phyloP scores from a whole-genome alignment of 2,888 invertebrate species.

The Xestobium rufovillosum region DNA sequence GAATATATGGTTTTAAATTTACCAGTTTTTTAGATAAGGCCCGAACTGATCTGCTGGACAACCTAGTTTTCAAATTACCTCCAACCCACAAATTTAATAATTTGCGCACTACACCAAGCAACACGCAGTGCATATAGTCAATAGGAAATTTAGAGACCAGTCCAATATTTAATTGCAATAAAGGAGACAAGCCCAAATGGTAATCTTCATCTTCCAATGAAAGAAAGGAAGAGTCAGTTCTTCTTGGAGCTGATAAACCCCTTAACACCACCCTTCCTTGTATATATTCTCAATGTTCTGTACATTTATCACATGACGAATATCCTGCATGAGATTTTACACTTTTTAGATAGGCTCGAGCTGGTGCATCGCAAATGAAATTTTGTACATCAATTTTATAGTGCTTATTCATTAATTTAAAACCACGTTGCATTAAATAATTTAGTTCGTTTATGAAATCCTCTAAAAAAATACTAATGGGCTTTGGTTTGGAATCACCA shows the following conservation, averaged over 20 bases:
- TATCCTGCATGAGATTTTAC: conserved; percentile 13
- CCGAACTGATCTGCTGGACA: conserved; percentile 7
- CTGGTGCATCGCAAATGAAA: conserved; percentile 14
- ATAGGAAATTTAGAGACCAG: conserved; percentile 9
- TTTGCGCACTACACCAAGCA: conserved; percentile 15
- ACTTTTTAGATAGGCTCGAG: conserved; percentile 13
- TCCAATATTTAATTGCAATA: conserved; percentile 5
- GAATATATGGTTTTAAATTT: conserved; percentile 8
- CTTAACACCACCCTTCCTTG: too few relatives aligned
- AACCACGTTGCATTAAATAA: too few relatives aligned
- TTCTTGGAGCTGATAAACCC: too few relatives aligned
- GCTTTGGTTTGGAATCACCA: too few relatives aligned
- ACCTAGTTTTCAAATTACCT: conserved; percentile 7
- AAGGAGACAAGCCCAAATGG: too few relatives aligned
- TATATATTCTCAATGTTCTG: too few relatives aligned
- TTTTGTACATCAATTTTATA: too few relatives aligned
- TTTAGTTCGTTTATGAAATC: too few relatives aligned
- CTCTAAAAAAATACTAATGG: too few relatives aligned
- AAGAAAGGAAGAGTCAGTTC: too few relatives aligned
- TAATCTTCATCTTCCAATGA: too few relatives aligned
- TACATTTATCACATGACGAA: conserved; percentile 14
- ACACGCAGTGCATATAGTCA: conserved; percentile 11
- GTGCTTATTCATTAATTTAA: too few relatives aligned
- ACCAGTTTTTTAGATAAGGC: conserved; percentile 8
- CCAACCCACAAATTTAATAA: conserved; percentile 12